phyloP scores from a whole-genome alignment of 2,113 vertebrate genomes.

The Chrysochloris asiatica region DNA sequence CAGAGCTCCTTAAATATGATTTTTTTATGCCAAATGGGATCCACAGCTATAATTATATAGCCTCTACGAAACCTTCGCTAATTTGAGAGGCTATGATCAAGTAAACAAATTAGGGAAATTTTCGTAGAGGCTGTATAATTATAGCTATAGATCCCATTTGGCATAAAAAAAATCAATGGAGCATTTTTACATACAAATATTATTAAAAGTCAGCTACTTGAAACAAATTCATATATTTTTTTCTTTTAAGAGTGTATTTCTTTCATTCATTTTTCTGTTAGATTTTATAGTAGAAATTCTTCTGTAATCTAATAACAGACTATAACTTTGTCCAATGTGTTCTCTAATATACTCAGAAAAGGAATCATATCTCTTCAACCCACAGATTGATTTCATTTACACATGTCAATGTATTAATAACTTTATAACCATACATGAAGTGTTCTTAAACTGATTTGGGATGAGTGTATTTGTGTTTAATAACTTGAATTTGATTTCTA shows the following conservation, averaged over 20 bases:
- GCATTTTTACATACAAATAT: not conserved
- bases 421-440: not conserved
- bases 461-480: not conserved
- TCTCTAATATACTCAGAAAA: not conserved
- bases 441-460: conserved; percentile 10
- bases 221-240: not conserved
- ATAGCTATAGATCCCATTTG: not conserved
- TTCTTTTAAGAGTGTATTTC: not conserved
- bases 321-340: too few relatives aligned
- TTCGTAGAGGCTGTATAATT: not conserved
- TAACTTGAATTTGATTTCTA: conserved; percentile 41
- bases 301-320: not conserved
- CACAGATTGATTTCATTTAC: not conserved
- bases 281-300: not conserved
- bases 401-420: not conserved
- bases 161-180: not conserved
- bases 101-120: too few relatives aligned
- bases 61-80: not conserved
- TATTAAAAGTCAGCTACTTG: not conserved
- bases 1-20: too few relatives aligned
- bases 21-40: not conserved
- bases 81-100: too few relatives aligned
- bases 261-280: not conserved
- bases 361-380: not conserved
- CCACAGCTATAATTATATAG: not conserved